phyloP scores from a whole-genome alignment of 1,140 invertebrate species.

The Diachasma alloeum region DNA sequence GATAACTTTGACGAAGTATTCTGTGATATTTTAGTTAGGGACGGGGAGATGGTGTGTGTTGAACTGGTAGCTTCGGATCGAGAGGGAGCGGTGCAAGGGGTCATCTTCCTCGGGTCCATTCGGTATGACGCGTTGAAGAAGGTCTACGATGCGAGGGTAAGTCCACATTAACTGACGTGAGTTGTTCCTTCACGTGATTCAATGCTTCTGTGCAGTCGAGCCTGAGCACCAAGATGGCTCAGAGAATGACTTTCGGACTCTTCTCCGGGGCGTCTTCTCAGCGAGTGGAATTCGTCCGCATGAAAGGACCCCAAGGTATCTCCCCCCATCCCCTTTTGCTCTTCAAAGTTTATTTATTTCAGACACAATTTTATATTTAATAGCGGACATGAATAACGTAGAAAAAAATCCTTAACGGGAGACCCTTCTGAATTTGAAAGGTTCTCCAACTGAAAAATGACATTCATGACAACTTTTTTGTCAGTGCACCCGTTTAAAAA shows the following conservation, averaged over 20 bases:
- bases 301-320: slow-evolving; percentile 90
- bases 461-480: too few species aligned
- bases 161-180: slow-evolving; percentile 40
- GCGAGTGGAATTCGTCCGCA: slow-evolving; percentile 95
- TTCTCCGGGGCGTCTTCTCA: slow-evolving; percentile 82
- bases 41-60: slow-evolving; percentile 98
- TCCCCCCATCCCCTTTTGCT: neutral
- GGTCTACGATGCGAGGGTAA: slow-evolving; percentile 95
- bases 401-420: too few species aligned
- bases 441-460: too few species aligned
- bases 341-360: neutral
- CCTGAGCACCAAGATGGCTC: slow-evolving; percentile 92
- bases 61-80: slow-evolving; percentile 93
- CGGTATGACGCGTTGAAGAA: slow-evolving; percentile 96
- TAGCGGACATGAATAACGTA: too few species aligned
- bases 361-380: neutral
- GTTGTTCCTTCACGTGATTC: neutral
- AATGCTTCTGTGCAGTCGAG: slow-evolving; percentile 77
- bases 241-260: slow-evolving; percentile 94
- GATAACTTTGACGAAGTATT: slow-evolving; percentile 99
- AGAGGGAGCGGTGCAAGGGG: slow-evolving; percentile 83
- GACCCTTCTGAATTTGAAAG: too few species aligned
- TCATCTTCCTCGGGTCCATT: slow-evolving; percentile 96
- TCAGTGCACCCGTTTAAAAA: too few species aligned
- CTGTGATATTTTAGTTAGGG: slow-evolving; percentile 93